Percentiles rank a stretch among this genome's conserved stretches.
Conservation (phyloP, 2,797 vertebrate species). For the Argentina silus region DNA sequence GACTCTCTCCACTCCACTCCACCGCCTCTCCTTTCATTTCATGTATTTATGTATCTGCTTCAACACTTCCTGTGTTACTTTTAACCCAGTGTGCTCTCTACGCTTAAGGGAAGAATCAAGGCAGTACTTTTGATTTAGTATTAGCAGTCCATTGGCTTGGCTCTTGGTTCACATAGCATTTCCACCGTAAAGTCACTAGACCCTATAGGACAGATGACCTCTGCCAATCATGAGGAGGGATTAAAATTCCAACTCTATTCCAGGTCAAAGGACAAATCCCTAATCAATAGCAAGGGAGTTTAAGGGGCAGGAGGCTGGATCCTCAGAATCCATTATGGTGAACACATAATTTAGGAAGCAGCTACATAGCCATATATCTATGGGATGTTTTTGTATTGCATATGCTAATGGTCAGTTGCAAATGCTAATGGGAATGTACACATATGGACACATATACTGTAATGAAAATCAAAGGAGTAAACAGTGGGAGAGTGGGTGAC, state of each 20-base stretch:
- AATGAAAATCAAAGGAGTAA: no score
- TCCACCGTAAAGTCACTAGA: no score
- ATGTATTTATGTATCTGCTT: slow-evolving; percentile 14
- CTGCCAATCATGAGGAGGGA: background rate
- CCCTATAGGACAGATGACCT: no score
- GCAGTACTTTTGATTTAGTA: background rate
- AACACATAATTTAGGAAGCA: no score
- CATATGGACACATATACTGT: no score
- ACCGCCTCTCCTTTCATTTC: slow-evolving; percentile 12
- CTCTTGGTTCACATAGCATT: no score
- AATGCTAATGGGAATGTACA: no score
- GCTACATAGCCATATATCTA: no score
- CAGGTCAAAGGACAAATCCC: background rate
- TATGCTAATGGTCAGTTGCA: no score
- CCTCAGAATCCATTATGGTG: background rate
- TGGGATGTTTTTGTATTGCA: no score
- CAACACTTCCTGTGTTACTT: background rate
- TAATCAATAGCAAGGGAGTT: background rate
- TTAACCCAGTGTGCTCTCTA: background rate
- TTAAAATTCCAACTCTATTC: background rate
- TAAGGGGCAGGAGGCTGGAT: background rate
- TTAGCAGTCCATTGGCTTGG: background rate
- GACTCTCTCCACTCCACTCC: slow-evolving; percentile 19
- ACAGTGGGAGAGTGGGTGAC: no score
- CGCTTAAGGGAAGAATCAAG: background rate